phyloP scores from a whole-genome alignment of 2,797 vertebrate genomes.

The Periparus ater region DNA sequence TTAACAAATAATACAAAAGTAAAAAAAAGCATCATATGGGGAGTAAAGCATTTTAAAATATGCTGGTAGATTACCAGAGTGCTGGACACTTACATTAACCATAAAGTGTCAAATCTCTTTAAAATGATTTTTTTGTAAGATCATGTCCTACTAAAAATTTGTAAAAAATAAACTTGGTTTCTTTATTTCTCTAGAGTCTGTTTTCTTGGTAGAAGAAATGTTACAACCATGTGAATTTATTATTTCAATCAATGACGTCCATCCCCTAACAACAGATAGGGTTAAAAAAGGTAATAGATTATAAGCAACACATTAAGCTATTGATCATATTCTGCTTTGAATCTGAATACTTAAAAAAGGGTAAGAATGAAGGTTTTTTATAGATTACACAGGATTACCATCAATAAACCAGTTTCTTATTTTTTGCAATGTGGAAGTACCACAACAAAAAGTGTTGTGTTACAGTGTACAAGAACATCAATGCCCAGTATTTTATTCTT shows the following conservation, averaged over 20 bases:
- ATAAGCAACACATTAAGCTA: background rate
- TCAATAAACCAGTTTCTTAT: background rate
- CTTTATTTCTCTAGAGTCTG: background rate
- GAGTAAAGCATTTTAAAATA: background rate
- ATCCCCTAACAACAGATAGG: background rate
- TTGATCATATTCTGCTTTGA: background rate
- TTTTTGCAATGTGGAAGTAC: background rate
- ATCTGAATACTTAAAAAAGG: background rate
- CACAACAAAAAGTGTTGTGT: background rate
- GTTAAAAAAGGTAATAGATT: background rate
- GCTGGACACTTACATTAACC: background rate
- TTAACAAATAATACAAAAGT: background rate
- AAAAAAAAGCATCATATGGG: background rate
- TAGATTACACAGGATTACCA: background rate
- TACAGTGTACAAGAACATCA: background rate
- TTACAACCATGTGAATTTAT: background rate
- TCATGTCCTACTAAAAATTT: background rate
- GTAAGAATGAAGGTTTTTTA: background rate
- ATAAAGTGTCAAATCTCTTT: background rate
- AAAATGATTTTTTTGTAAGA: background rate
- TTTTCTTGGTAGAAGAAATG: background rate
- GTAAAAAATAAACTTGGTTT: background rate
- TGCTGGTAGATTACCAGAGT: accelerated
- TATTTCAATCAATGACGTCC: background rate
- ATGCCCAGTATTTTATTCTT: background rate